These are phyloP conservation scores for Hylomyscus alleni DNA, from an alignment of 2,797 vertebrate species.

Conservation along the genomic window DNA sequence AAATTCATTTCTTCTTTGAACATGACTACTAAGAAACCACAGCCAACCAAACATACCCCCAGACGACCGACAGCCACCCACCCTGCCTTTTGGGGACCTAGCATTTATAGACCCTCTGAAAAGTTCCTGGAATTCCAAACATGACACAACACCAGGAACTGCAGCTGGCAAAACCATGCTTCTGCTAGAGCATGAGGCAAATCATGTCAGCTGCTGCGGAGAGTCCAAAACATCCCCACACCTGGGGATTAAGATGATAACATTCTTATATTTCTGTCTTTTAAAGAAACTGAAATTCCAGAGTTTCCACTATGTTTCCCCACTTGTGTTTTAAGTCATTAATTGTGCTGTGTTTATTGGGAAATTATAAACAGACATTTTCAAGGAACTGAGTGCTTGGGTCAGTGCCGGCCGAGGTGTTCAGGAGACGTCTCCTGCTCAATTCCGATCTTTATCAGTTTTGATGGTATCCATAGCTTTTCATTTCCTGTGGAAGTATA, in stretches of 20 bases:
- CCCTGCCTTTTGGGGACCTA: not conserved
- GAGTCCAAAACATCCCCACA: not conserved
- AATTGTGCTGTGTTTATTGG: not conserved
- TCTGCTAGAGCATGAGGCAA: not conserved
- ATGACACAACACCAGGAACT: not conserved
- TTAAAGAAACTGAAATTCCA: not conserved
- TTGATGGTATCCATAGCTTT: not conserved
- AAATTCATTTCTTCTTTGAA: not conserved
- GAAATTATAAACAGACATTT: not conserved
- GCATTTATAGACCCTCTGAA: not conserved
- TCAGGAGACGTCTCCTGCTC: not conserved
- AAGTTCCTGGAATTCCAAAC: not conserved
- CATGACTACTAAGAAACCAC: not conserved
- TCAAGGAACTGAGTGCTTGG: not conserved
- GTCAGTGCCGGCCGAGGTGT: not conserved
- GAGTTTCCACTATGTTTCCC: not conserved
- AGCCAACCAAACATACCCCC: not conserved
- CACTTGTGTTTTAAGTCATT: not conserved
- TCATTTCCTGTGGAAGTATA: not conserved
- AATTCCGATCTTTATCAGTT: too few relatives aligned
- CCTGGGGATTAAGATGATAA: not conserved
- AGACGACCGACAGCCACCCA: not conserved
- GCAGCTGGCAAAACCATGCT: not conserved
- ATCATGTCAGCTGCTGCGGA: not conserved
- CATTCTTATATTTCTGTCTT: not conserved